These are phyloP conservation scores for Ceratosolen fusciceps DNA, from an alignment of 1,140 invertebrate species.

Conservation along the genomic window DNA sequence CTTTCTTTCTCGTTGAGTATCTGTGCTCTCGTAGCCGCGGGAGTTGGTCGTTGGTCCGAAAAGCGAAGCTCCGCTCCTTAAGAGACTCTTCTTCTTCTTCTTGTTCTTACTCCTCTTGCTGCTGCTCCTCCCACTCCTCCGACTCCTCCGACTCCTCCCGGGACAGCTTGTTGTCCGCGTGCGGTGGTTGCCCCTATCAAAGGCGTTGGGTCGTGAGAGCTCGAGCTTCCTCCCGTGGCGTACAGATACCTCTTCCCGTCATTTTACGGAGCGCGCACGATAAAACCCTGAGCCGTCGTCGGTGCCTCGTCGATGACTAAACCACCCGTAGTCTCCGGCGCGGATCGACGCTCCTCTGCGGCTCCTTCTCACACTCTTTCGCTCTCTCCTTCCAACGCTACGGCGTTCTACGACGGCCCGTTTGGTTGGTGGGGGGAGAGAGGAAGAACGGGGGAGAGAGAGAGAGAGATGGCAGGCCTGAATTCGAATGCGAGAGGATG, in stretches of 20 bases:
- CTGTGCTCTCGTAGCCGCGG: background rate
- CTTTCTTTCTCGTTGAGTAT: background rate
- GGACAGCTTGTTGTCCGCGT: background rate
- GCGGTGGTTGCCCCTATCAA: background rate
- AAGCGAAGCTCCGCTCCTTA: no score
- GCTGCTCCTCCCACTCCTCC: no score
- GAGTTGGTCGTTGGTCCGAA: no score
- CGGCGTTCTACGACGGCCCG: background rate
- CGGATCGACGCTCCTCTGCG: slow-evolving; percentile 3
- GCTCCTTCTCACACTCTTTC: background rate
- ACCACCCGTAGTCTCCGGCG: slow-evolving; percentile 2
- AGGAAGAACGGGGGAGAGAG: background rate
- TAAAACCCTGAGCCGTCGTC: no score
- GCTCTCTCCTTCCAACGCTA: background rate
- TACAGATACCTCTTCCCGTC: background rate
- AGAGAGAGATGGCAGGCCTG: background rate
- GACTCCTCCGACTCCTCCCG: background rate
- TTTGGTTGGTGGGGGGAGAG: no score
- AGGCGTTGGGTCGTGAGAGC: background rate
- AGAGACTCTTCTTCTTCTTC: no score
- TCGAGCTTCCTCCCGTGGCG: background rate
- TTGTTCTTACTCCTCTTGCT: no score
- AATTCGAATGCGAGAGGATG: background rate
- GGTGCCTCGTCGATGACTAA: slow-evolving; percentile 33
- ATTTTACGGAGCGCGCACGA: background rate